phyloP scores from a whole-genome alignment of 35 echinoderm and acorn worm genomes.

The Nesometra sesokonis region DNA sequence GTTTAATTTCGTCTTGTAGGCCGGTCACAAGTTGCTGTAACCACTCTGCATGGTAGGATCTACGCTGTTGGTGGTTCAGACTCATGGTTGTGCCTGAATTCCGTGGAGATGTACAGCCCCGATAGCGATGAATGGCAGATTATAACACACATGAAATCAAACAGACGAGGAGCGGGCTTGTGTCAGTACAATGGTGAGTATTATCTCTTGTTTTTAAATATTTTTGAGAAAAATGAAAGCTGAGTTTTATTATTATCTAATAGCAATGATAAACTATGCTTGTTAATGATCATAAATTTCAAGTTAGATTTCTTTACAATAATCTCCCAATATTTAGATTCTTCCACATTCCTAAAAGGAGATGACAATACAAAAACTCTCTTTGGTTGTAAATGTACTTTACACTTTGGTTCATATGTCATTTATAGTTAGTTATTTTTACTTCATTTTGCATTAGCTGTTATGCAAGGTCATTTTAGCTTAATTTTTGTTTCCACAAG shows the following conservation, averaged over 20 bases:
- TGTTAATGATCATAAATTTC: background rate
- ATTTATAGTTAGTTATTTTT: no score
- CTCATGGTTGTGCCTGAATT: constrained; percentile 71
- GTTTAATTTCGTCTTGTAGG: constrained; percentile 24
- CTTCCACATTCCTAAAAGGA: no score
- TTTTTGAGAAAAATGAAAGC: no score
- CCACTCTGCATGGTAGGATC: constrained; percentile 40
- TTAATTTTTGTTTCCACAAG: no score
- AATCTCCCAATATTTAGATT: no score
- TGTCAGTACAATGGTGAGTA: constrained; percentile 51
- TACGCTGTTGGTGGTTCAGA: constrained; percentile 78
- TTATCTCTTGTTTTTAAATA: no score
- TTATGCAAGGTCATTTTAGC: no score
- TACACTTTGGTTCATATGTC: no score
- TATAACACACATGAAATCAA: constrained; percentile 38
- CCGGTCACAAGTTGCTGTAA: constrained; percentile 72
- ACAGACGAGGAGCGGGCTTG: constrained; percentile 73
- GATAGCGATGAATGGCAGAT: constrained; percentile 41
- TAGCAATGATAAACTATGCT: background rate
- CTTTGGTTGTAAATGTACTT: no score
- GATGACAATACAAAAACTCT: no score
- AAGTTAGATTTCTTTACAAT: background rate
- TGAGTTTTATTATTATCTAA: no score
- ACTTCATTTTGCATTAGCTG: no score
- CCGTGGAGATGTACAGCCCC: constrained; percentile 80